phyloP scores from a whole-genome alignment of 2,797 vertebrate genomes.

The Sebastes kiyomatsui region DNA sequence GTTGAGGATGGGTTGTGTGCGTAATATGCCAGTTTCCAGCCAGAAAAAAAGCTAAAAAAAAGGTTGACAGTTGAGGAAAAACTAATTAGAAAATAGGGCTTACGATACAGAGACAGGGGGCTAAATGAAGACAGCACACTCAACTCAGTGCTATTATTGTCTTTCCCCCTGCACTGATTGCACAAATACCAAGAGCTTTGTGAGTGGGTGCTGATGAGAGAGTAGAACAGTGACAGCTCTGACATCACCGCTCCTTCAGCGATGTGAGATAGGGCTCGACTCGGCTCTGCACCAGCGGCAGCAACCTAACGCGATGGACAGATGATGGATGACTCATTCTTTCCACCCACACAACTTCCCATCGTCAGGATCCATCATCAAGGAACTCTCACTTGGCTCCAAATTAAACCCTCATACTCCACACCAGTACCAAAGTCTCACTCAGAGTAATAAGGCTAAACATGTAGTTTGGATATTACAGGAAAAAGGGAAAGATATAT shows the following conservation, averaged over 20 bases:
- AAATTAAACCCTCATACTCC: not conserved
- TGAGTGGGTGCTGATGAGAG: slow-evolving; percentile 40
- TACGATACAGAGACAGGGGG: not conserved
- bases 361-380: slow-evolving; percentile 22
- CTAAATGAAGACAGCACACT: slow-evolving; percentile 11
- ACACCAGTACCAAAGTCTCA: not conserved
- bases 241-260: slow-evolving; percentile 55
- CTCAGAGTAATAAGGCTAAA: not conserved
- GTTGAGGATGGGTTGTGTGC: not conserved
- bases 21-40: not conserved
- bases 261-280: slow-evolving; percentile 31
- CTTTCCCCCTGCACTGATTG: not conserved
- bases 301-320: slow-evolving; percentile 23
- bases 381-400: slow-evolving; percentile 18
- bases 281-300: slow-evolving; percentile 39
- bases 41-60: not conserved
- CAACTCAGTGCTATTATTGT: slow-evolving; percentile 25
- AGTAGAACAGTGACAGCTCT: slow-evolving; percentile 48
- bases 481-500: not conserved
- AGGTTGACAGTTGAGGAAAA: not conserved
- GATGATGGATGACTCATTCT: slow-evolving; percentile 64
- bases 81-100: not conserved
- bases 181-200: slow-evolving; percentile 47
- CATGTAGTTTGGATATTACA: not conserved
- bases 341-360: slow-evolving; percentile 43